Conservation (phyloP, 2,888 invertebrate species). For the Limnephilus lunatus region DNA sequence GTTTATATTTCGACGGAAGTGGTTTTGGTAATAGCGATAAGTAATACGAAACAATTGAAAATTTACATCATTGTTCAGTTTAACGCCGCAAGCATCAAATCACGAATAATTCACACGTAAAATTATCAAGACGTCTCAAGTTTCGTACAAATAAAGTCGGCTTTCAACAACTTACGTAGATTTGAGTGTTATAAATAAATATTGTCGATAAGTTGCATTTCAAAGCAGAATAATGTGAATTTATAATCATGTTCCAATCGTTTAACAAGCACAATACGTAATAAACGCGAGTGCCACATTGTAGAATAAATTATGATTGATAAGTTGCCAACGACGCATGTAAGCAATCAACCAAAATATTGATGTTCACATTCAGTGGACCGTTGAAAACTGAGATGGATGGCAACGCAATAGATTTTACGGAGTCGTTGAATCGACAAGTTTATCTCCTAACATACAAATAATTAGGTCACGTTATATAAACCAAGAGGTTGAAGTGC, state of each 20-base stretch:
- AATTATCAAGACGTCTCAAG: background rate
- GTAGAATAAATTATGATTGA: background rate
- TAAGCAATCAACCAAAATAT: slow-evolving; percentile 7
- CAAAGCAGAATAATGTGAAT: background rate
- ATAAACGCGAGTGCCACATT: background rate
- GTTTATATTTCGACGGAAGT: background rate
- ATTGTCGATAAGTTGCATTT: background rate
- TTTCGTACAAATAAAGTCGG: background rate
- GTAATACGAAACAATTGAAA: background rate
- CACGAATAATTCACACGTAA: background rate
- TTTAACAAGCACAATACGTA: background rate
- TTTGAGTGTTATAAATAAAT: background rate
- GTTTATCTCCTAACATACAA: background rate
- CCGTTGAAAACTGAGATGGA: background rate
- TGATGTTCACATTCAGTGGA: slow-evolving; percentile 10
- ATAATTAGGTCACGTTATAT: background rate
- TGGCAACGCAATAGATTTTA: slow-evolving; percentile 25
- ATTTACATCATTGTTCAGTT: background rate
- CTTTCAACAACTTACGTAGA: background rate
- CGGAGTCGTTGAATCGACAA: background rate
- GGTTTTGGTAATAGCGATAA: background rate
- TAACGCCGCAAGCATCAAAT: background rate
- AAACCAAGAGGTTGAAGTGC: background rate
- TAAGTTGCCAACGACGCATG: background rate
- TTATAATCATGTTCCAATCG: background rate